These are phyloP conservation scores for Enteromius treurensis DNA, from an alignment of 2,797 vertebrate species.

Conservation along the genomic window DNA sequence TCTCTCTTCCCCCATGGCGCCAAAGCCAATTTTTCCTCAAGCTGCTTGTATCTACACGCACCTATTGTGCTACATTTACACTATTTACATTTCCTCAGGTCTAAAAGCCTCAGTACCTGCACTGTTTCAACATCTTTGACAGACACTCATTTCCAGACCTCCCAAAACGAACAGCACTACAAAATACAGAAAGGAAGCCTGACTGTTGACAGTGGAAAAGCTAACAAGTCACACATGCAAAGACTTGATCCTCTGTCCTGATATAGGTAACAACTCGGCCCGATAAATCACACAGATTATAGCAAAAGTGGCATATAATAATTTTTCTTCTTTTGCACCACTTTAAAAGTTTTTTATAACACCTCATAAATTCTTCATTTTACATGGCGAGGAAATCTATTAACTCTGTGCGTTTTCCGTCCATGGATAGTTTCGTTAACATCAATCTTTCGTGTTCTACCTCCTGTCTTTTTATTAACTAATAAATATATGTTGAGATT, in stretches of 20 bases:
- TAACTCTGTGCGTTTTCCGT: conserved; percentile 17
- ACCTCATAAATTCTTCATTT: conserved; percentile 43
- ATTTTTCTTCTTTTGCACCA: conserved; percentile 42
- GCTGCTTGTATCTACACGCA: conserved; percentile 19
- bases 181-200: conserved; percentile 7
- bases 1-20: background rate
- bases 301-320: conserved; percentile 54
- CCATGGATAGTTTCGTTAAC: conserved; percentile 30
- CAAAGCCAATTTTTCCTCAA: background rate
- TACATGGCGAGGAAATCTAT: conserved; percentile 43
- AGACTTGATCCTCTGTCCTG: conserved; percentile 62
- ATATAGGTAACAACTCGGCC: conserved; percentile 45
- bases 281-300: conserved; percentile 50
- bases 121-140: conserved; percentile 33
- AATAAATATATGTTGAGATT: conserved; percentile 51
- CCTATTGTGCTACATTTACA: conserved; percentile 17
- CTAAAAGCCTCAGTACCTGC: background rate
- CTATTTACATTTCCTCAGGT: conserved; percentile 30
- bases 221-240: conserved; percentile 62
- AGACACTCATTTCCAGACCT: conserved; percentile 41
- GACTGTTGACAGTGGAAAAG: conserved; percentile 41
- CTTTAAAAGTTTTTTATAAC: conserved; percentile 34
- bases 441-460: conserved; percentile 36
- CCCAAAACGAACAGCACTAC: conserved; percentile 28
- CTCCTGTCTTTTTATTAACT: conserved; percentile 42